phyloP scores from a whole-genome alignment of 1,140 invertebrate genomes.

The Drosophila tropicalis region DNA sequence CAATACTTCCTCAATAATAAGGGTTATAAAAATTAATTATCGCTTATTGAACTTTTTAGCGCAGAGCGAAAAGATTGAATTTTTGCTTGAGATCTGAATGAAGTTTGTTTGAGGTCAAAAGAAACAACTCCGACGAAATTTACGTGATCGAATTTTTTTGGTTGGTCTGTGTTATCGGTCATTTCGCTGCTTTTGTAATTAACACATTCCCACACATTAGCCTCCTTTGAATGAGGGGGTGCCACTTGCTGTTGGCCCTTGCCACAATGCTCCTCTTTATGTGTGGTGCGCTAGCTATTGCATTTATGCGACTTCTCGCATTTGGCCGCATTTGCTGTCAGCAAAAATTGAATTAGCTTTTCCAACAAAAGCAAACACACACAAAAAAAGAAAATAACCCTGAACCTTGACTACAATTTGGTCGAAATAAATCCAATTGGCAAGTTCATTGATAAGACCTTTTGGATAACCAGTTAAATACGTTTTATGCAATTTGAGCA shows the following conservation, averaged over 20 bases:
- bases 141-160: background rate
- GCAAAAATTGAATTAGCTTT: conserved; percentile 64
- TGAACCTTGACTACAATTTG: conserved; percentile 68
- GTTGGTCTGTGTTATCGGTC: conserved; percentile 39
- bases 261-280: background rate
- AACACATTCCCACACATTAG: conserved; percentile 68
- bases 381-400: conserved; percentile 51
- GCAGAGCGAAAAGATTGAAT: background rate
- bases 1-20: no score
- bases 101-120: background rate
- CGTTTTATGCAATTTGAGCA: conserved; percentile 59
- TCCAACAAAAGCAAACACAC: background rate
- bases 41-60: no score
- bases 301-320: conserved; percentile 73
- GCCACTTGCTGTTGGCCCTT: background rate
- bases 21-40: no score
- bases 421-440: conserved; percentile 37
- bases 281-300: conserved; percentile 24
- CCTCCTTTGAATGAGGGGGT: conserved; percentile 32
- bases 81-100: background rate
- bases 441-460: conserved; percentile 76
- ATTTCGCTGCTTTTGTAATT: conserved; percentile 57
- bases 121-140: background rate
- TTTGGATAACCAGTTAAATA: conserved; percentile 43
- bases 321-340: conserved; percentile 64